A percentile compares a stretch with the other conserved stretches of the same genome.
phyloP scores from a whole-genome alignment of 1,140 invertebrate genomes.

The Bombus impatiens region DNA sequence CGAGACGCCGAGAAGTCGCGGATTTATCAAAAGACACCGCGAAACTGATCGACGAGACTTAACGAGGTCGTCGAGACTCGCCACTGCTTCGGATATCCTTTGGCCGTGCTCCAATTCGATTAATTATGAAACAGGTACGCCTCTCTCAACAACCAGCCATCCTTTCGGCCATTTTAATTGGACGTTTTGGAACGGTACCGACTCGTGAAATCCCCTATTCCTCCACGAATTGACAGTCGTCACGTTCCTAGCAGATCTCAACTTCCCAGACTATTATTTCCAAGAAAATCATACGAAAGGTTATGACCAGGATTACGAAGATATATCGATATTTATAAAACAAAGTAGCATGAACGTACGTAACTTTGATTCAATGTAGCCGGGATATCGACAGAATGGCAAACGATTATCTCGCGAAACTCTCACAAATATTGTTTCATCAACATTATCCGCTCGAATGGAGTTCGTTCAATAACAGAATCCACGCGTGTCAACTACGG shows the following conservation, averaged over 20 bases:
- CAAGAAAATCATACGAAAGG: not conserved
- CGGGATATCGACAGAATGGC: not conserved
- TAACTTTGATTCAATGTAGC: too few species aligned
- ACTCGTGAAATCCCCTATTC: slow-evolving; percentile 10
- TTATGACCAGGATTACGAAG: not conserved
- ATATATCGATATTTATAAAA: not conserved
- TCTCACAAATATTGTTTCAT: not conserved
- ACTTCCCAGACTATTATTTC: not conserved
- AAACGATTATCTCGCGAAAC: not conserved
- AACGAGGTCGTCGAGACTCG: slow-evolving; percentile 58
- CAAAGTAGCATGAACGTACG: too few species aligned
- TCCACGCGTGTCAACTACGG: not conserved
- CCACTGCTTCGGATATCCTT: slow-evolving; percentile 53
- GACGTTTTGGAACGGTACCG: slow-evolving; percentile 38
- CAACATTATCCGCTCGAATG: too few species aligned
- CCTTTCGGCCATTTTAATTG: slow-evolving; percentile 58
- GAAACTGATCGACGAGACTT: slow-evolving; percentile 52
- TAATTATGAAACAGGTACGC: slow-evolving; percentile 68
- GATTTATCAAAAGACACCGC: slow-evolving; percentile 46
- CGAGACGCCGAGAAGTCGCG: slow-evolving; percentile 17
- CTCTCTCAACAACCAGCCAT: slow-evolving; percentile 50
- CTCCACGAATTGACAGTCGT: not conserved
- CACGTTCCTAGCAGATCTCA: not conserved
- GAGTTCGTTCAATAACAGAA: too few species aligned
- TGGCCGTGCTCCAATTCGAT: slow-evolving; percentile 67